Evolutionary conservation across 2,113 vertebrate species (phyloP).

Genomic region (Donacobius atricapilla): DNA sequence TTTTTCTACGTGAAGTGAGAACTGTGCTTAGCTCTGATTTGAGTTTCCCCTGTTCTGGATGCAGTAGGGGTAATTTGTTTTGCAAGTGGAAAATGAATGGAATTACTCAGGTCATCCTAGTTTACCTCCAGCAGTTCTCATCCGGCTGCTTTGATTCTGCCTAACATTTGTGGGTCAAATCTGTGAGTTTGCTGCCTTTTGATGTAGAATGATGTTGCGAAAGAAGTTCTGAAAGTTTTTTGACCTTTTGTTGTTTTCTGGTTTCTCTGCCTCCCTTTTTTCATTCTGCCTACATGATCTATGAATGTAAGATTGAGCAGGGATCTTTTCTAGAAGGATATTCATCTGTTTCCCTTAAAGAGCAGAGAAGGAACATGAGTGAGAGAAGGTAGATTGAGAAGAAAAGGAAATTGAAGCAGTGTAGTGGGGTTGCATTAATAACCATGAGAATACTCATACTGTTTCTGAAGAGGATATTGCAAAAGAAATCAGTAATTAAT

Average conservation of each 20-base stretch:
- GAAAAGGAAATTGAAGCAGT: neutral
- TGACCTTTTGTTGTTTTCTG: neutral
- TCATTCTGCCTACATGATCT: neutral
- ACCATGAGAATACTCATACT: neutral
- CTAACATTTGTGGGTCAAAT: neutral
- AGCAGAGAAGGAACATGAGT: neutral
- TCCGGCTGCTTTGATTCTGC: neutral
- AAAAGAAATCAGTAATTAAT: neutral
- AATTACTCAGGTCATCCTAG: neutral
- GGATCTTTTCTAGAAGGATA: neutral
- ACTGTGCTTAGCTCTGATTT: neutral
- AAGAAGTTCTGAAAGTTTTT: neutral
- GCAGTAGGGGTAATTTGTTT: neutral
- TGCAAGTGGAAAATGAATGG: neutral
- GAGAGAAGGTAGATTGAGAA: neutral
- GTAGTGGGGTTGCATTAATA: neutral
- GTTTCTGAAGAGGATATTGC: neutral
- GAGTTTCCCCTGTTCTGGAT: neutral
- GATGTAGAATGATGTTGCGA: neutral
- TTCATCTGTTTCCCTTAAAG: neutral
- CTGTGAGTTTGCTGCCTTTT: neutral
- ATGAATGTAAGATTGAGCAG: neutral
- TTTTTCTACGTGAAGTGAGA: neutral
- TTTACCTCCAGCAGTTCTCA: constrained; percentile 27
- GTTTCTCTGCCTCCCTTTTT: neutral